phyloP scores from a whole-genome alignment of 1,140 invertebrate genomes.

The honey bee (Apis mellifera) region Amel_HAv3.1 CM009939.2:9276001-9276500 shows the following conservation, averaged over 20 bases:
- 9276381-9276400: slow-evolving; percentile 38
- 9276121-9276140: too few species aligned
- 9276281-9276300: not conserved
- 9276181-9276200: not conserved
- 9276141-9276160: not conserved
- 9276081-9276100: not conserved
- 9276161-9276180: not conserved
- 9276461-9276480: slow-evolving; percentile 15
- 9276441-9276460: slow-evolving; percentile 44
- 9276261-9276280: not conserved
- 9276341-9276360: not conserved
- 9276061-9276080: not conserved
- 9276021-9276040: not conserved
- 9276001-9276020: not conserved
- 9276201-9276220: not conserved
- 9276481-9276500: too few species aligned
- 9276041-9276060: not conserved
- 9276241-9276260: not conserved
- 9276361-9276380: slow-evolving; percentile 29
- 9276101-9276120: not conserved
- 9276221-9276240: not conserved
- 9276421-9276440: slow-evolving; percentile 38
- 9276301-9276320: not conserved
- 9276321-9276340: not conserved
- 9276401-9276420: not conserved